Evolutionary conservation across 2,113 vertebrate genomes (phyloP), one percentile per base, ranked within the genome.

Genomic region (Lynx canadensis): DNA sequence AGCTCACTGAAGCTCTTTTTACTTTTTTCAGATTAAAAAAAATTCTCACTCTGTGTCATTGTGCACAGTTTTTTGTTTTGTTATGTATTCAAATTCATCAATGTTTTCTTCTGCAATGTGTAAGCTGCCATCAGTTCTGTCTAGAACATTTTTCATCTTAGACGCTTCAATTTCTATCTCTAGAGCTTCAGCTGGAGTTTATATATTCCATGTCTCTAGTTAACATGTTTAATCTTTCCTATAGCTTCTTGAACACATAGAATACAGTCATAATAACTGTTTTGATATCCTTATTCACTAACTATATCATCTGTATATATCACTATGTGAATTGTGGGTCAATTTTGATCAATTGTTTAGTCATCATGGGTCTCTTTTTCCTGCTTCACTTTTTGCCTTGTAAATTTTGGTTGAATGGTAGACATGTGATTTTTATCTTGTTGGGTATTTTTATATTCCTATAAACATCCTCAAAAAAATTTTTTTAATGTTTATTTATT

Each of bases 381-480:
- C 57, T 88, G 9, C 69, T 93, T 18, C n/a, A 82, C 65, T 93
- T 69, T 81, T 52, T 96, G 31, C 29, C 48, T 86, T 87, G 12
- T 36, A 55, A 82, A 57, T 81, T 81, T 73, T 66, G n/a, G 45
- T 57, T 80, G 73, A 31, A 74, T 57, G 33, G 33, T 45, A 73
- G 50, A 81, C 25, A 48, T 45, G 25, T 88, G 88, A 91, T 88
- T 94, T 88, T 94, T 91, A 94, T 27, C 16, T 79, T 82, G 16
- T 48, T 86, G 73, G 8, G 73, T 96, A 94, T 36, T 87, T 86
- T 79, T 81, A 81, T 87, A 41, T 48, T 88, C 36, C 33, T 83
- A 4, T 69, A 78, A 69, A 60, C 38, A 83, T 81, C 74, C 4
- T 69, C 23, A 60, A 60, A 60, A 60, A 23, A 4, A 0, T 21